These are phyloP conservation scores for Todiramphus saurophagus DNA, from an alignment of 2,113 vertebrate species.

Conservation along the genomic window DNA sequence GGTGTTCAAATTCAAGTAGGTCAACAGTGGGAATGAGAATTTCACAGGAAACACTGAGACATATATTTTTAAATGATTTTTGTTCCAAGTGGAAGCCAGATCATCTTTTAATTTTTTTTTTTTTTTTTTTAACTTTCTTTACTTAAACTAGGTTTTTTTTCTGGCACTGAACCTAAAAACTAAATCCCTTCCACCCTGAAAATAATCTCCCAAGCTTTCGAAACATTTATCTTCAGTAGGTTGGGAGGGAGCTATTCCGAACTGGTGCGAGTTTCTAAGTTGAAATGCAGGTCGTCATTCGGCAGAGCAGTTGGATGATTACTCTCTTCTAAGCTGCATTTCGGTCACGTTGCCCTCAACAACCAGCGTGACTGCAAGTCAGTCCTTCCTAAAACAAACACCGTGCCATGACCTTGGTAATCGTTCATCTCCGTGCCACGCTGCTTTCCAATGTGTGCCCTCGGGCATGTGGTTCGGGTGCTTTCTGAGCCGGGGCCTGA, in stretches of 20 bases:
- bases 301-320: neutral
- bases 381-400: neutral
- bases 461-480: fast-evolving
- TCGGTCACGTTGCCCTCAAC: neutral
- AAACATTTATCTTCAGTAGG: neutral
- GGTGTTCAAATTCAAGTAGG: neutral
- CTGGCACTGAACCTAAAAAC: neutral
- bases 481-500: neutral
- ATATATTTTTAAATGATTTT: neutral
- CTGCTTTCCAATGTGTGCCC: neutral
- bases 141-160: neutral
- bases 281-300: neutral
- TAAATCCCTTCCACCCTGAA: neutral
- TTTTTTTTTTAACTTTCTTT: neutral
- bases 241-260: neutral
- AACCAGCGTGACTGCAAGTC: neutral
- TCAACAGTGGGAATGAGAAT: neutral
- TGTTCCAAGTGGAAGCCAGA: neutral
- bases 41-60: neutral
- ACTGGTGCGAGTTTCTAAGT: neutral
- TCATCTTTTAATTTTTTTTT: too few relatives aligned
- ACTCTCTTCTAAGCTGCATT: neutral
- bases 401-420: neutral
- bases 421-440: fast-evolving
- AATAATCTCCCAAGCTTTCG: neutral